phyloP scores from a whole-genome alignment of 2,113 vertebrate genomes.

The Sylvicapra grimmia region DNA sequence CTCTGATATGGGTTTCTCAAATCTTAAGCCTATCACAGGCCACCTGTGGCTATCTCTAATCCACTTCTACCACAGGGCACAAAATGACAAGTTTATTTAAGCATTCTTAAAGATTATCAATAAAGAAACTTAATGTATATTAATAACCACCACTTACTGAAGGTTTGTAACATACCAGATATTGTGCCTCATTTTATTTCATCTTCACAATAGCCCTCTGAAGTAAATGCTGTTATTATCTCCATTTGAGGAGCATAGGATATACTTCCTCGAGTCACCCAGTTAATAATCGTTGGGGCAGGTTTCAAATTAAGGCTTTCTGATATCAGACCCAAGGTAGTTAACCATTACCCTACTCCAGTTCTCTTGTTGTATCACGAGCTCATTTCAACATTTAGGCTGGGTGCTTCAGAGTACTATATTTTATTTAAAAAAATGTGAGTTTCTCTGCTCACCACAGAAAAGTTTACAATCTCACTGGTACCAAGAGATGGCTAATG shows the following conservation, averaged over 20 bases:
- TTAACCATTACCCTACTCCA: neutral
- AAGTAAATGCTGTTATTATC: neutral
- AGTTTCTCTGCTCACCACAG: neutral
- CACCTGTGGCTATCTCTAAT: neutral
- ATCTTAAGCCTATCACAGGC: neutral
- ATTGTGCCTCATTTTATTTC: neutral
- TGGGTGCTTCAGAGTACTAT: neutral
- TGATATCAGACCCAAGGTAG: neutral
- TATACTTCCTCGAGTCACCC: neutral
- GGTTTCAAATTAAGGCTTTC: neutral
- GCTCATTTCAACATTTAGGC: neutral
- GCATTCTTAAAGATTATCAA: neutral
- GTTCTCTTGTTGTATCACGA: neutral
- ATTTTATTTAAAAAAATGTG: neutral
- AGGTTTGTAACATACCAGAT: neutral
- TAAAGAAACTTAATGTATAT: neutral
- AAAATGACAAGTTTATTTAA: neutral
- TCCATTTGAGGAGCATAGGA: neutral
- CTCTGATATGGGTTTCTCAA: neutral
- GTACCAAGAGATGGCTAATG: neutral
- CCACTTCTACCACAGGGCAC: neutral
- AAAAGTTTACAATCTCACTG: neutral
- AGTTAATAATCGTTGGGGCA: neutral
- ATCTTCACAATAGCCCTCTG: neutral
- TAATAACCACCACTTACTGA: neutral